phyloP scores from a whole-genome alignment of 2,888 invertebrate genomes.

The Drosophila bunnanda region DNA sequence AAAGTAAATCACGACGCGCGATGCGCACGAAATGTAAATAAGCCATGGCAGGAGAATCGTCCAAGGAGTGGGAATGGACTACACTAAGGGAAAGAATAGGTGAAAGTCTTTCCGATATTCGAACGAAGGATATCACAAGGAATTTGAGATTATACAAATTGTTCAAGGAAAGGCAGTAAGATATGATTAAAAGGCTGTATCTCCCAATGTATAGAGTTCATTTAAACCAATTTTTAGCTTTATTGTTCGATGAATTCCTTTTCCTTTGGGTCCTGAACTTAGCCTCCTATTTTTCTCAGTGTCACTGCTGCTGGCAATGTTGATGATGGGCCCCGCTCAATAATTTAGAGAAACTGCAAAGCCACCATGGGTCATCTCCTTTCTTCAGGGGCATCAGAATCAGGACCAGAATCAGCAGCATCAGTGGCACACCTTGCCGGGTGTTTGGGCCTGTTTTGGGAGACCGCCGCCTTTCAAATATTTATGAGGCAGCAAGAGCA shows the following conservation, averaged over 20 bases:
- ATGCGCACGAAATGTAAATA: conserved; percentile 83
- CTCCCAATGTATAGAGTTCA: no score
- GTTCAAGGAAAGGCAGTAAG: no score
- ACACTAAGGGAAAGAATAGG: background rate
- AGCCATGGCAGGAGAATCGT: conserved; percentile 34
- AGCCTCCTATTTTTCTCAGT: conserved; percentile 25
- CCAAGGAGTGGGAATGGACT: background rate
- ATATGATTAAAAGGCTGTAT: no score
- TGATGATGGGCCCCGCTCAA: conserved; percentile 69
- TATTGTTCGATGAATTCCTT: background rate
- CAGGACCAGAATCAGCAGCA: conserved; percentile 9
- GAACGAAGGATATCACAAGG: no score
- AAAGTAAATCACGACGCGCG: conserved; percentile 82
- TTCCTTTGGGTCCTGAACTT: background rate
- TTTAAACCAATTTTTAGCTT: background rate
- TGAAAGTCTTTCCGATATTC: background rate
- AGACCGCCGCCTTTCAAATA: conserved; percentile 61
- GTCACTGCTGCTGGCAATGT: conserved; percentile 28
- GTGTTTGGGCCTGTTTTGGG: conserved; percentile 54
- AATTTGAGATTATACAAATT: no score
- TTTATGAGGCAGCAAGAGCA: conserved; percentile 64
- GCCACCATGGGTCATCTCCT: conserved; percentile 27
- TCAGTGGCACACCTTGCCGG: conserved; percentile 38
- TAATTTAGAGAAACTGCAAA: conserved; percentile 76
- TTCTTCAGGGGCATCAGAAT: conserved; percentile 10